These are phyloP conservation scores for Ascaphus truei DNA, from an alignment of 2,113 vertebrate species.

Conservation along the genomic window DNA sequence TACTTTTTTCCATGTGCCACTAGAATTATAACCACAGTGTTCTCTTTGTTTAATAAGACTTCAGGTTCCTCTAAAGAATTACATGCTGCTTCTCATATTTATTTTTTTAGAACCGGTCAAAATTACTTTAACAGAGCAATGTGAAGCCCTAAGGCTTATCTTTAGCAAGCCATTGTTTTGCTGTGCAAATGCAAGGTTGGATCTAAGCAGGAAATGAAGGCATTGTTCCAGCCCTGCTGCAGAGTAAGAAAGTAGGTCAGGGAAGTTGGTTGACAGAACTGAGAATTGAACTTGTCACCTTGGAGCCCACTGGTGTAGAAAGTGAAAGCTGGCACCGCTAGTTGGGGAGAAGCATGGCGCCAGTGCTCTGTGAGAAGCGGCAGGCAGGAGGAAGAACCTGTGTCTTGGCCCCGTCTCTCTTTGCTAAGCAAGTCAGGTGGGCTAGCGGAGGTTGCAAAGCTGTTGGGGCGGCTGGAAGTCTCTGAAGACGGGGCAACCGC, in stretches of 20 bases:
- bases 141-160: slow-evolving; percentile 6
- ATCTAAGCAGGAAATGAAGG: slow-evolving; percentile 43
- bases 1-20: neutral
- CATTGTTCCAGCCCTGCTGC: slow-evolving; percentile 50
- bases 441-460: slow-evolving; percentile 9
- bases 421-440: neutral
- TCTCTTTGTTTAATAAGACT: neutral
- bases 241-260: slow-evolving; percentile 78
- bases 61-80: slow-evolving; percentile 6
- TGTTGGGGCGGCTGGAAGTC: slow-evolving; percentile 9
- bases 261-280: slow-evolving; percentile 70
- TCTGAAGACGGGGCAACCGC: slow-evolving; percentile 16
- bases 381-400: neutral
- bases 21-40: neutral
- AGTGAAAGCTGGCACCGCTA: slow-evolving; percentile 44
- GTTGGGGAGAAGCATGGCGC: neutral
- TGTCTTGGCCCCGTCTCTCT: neutral
- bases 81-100: slow-evolving; percentile 2
- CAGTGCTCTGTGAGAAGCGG: neutral
- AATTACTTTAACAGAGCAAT: neutral
- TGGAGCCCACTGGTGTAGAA: slow-evolving; percentile 62
- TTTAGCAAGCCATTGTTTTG: slow-evolving; percentile 42
- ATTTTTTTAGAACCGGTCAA: slow-evolving; percentile 45
- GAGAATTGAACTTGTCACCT: slow-evolving; percentile 81
- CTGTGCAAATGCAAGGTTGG: slow-evolving; percentile 43